Conservation (phyloP, 2,888 invertebrate species). For the Ochlodes sylvanus region DNA sequence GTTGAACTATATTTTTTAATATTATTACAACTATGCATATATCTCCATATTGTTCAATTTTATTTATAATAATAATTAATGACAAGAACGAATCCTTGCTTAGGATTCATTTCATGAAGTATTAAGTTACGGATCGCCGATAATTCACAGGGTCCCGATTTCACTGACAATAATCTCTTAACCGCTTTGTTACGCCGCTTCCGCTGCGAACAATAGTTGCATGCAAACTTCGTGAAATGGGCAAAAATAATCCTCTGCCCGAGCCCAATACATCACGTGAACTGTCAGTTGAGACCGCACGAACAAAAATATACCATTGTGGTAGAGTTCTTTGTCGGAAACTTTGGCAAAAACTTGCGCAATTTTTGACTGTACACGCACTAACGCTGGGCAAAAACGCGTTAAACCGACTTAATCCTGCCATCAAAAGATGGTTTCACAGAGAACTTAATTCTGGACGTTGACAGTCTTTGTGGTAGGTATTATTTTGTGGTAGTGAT, state of each 20-base stretch:
- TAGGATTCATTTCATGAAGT: conserved; percentile 38
- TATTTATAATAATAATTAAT: background rate
- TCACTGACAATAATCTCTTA: conserved; percentile 71
- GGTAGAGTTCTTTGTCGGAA: conserved; percentile 73
- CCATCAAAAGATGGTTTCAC: conserved; percentile 24
- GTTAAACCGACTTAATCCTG: conserved; percentile 51
- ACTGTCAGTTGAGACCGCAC: conserved; percentile 82
- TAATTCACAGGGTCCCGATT: conserved; percentile 67
- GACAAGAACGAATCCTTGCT: background rate
- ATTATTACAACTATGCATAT: too few relatives aligned
- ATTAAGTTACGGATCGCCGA: conserved; percentile 67
- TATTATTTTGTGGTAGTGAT: too few relatives aligned
- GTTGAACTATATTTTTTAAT: too few relatives aligned
- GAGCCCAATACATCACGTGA: conserved; percentile 82
- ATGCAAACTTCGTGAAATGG: conserved; percentile 83
- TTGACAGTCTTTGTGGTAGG: background rate
- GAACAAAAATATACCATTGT: conserved; percentile 83
- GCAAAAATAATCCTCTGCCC: conserved; percentile 82
- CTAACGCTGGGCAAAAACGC: conserved; percentile 56
- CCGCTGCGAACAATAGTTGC: conserved; percentile 79
- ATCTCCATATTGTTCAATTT: too few relatives aligned
- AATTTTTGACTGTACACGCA: conserved; percentile 75
- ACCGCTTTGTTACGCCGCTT: conserved; percentile 79
- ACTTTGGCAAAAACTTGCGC: conserved; percentile 81
- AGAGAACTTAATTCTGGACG: conserved; percentile 25